phyloP scores from a whole-genome alignment of 2,113 vertebrate species.

The Platichthys stellatus region DNA sequence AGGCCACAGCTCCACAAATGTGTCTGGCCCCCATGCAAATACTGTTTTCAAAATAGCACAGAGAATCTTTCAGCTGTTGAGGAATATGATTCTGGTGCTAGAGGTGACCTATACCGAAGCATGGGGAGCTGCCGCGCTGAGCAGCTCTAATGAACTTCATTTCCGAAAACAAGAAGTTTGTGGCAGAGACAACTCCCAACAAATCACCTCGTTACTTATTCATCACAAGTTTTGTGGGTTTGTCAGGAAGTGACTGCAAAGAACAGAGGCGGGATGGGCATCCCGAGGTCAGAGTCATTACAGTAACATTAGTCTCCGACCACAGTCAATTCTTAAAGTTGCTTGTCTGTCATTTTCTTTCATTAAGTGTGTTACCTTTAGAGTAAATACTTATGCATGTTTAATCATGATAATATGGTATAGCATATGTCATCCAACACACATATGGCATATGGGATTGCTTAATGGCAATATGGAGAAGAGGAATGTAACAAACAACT shows the following conservation, averaged over 20 bases:
- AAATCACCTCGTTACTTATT: constrained; percentile 57
- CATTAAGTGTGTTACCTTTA: not conserved
- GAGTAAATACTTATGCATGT: not conserved
- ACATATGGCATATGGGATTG: not conserved
- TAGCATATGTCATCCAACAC: no score
- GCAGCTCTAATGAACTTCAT: constrained; percentile 15
- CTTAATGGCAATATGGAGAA: no score
- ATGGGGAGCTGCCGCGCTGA: constrained; percentile 4
- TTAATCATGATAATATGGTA: not conserved
- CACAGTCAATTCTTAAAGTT: not conserved
- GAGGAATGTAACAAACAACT: no score
- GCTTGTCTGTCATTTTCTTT: not conserved
- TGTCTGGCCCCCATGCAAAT: not conserved
- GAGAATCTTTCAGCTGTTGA: constrained; percentile 33
- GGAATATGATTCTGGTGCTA: not conserved
- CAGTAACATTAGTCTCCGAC: not conserved
- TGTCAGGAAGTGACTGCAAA: constrained; percentile 38
- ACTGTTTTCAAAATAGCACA: constrained; percentile 45
- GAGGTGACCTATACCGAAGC: not conserved
- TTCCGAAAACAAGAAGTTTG: constrained; percentile 25
- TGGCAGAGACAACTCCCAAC: constrained; percentile 30
- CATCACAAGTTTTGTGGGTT: constrained; percentile 31
- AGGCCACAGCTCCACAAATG: constrained; percentile 13
- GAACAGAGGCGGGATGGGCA: constrained; percentile 29
- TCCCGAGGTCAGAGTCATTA: constrained; percentile 41